Evolutionary conservation across 2,797 vertebrate genomes (phyloP), one percentile per base, ranked within the genome.

Genomic region (Pangasius krempfi): DNA sequence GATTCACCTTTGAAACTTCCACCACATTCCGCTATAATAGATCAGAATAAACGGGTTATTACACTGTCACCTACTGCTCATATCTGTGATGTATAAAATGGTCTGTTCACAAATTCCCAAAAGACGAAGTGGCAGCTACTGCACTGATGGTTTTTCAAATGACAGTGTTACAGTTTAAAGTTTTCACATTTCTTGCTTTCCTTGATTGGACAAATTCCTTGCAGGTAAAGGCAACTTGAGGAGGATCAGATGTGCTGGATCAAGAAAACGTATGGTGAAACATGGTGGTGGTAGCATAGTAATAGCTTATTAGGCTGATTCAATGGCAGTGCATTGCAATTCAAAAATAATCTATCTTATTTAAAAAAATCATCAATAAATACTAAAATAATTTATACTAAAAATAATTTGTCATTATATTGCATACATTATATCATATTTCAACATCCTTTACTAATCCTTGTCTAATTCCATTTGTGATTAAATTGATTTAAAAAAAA

Each of bases 1-100:
- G 98, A 97, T 92, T 98, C 97, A 83, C 97, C 97, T 94, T 97
- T 97, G 93, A 99, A 99, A 90, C 96, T 97, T 44, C 98, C 98
- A 91, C 98, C 98, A 93, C 98, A 99, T 95, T 99, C 98, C 90
- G 98, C 98, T 99, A 93, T 88, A 84, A 89, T 7, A 90, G 9
- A 75, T 44, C 70, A 62, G 76, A 79, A 89, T 58, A 75, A 58
- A 89, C 2, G 76, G 73, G 90, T 88, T 88, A 78, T 90, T 79
- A 89, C 54, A 85, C 78, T 88, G 79, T 90, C 85, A 92, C 78
- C 20, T 80, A 54, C 87, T 88, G 91, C 73, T 68, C 64, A 88
- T 86, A 86, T 86, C 81, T 4, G 14, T 56, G 84, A 86, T 37
- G 50, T 86, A 89, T 66, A 56, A n/a, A 62, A 82, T 16, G 30